Conservation (phyloP, 2,888 invertebrate genomes). For the Erannis defoliaria region DNA sequence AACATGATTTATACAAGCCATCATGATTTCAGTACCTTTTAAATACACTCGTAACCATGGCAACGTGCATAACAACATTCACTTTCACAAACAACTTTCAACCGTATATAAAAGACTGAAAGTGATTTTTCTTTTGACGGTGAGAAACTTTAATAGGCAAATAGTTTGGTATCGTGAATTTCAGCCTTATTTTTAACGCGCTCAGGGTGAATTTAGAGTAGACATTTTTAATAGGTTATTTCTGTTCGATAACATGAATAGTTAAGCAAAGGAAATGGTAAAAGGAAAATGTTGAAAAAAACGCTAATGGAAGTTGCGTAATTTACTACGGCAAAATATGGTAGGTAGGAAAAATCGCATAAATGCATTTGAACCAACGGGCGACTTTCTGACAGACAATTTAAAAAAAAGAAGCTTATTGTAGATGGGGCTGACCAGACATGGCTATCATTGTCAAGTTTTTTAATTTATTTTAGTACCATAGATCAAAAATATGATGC, state of each 20-base stretch:
- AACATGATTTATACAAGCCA: slow-evolving; percentile 43
- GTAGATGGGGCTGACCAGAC: too few relatives aligned
- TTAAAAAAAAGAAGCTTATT: too few relatives aligned
- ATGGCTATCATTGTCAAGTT: too few relatives aligned
- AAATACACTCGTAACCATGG: slow-evolving; percentile 56
- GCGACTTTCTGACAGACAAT: too few relatives aligned
- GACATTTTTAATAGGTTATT: slow-evolving; percentile 42
- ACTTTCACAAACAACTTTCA: slow-evolving; percentile 29
- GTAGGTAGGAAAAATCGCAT: too few relatives aligned
- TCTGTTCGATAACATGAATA: slow-evolving; percentile 25
- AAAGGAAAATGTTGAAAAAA: slow-evolving; percentile 28
- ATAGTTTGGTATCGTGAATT: background rate
- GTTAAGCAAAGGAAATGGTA: slow-evolving; percentile 32
- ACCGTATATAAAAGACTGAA: slow-evolving; percentile 13
- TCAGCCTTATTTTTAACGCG: slow-evolving; percentile 3
- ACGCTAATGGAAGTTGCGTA: slow-evolving; percentile 33
- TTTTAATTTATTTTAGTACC: too few relatives aligned
- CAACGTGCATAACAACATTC: slow-evolving; percentile 64
- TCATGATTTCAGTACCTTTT: slow-evolving; percentile 38
- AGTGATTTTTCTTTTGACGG: slow-evolving; percentile 4
- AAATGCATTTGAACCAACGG: too few relatives aligned
- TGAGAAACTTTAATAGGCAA: background rate
- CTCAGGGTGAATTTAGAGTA: slow-evolving; percentile 24
- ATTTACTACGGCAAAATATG: background rate
- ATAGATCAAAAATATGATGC: too few relatives aligned